phyloP scores from a whole-genome alignment of 2,797 vertebrate genomes.

The Petrocephalus schoutedeni region DNA sequence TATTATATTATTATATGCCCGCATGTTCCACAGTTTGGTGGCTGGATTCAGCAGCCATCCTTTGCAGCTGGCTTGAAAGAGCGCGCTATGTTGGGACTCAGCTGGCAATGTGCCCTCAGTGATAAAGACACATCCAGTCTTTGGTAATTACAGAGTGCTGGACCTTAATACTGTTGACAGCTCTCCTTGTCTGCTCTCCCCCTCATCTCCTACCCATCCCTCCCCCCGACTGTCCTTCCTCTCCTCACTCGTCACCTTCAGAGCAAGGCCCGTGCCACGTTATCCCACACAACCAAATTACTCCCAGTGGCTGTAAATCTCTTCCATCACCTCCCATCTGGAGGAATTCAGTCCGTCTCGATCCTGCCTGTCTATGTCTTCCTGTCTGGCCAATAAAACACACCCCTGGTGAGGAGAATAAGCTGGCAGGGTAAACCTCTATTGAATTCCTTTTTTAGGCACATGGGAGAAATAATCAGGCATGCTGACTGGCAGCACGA shows the following conservation, averaged over 20 bases:
- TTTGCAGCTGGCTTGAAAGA: neutral
- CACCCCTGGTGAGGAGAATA: constrained; percentile 37
- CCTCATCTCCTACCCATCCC: neutral
- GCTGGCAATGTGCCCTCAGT: neutral
- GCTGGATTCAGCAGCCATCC: neutral
- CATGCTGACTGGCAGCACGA: neutral
- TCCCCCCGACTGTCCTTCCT: neutral
- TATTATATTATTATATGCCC: neutral
- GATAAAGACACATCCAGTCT: neutral
- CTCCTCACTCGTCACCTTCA: neutral
- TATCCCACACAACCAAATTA: constrained; percentile 36
- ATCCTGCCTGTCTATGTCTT: constrained; percentile 22
- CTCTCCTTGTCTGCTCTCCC: neutral
- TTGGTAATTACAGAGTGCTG: constrained; percentile 16
- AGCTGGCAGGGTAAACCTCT: constrained; percentile 20
- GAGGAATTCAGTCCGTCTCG: constrained; percentile 15
- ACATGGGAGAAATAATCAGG: neutral
- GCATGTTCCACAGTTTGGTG: neutral
- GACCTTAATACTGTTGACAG: neutral
- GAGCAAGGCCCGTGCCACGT: constrained; percentile 20
- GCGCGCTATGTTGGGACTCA: neutral
- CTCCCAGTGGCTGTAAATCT: constrained; percentile 19
- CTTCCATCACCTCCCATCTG: constrained; percentile 32
- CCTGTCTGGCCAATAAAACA: constrained; percentile 39
- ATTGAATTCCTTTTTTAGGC: constrained; percentile 24